These are phyloP conservation scores for Rhinichthys osculus DNA, from an alignment of 2,797 vertebrate genomes.

Conservation along the genomic window DNA sequence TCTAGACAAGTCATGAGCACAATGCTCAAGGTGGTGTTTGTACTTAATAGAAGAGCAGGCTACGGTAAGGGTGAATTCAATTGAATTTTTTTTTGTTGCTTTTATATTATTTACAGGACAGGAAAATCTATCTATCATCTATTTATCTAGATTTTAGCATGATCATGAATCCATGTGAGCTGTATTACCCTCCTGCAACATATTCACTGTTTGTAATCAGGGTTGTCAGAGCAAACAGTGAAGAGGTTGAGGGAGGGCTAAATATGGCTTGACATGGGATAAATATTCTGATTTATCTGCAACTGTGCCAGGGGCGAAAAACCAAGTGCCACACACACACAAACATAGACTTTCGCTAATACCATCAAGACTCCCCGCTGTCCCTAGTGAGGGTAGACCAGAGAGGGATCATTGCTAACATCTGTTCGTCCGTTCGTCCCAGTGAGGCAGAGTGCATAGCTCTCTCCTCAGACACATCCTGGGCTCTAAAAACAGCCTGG, in stretches of 20 bases:
- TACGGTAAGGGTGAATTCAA: neutral
- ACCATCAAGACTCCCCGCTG: constrained; percentile 64
- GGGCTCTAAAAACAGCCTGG: constrained; percentile 52
- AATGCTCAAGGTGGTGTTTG: constrained; percentile 33
- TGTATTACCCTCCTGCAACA: neutral
- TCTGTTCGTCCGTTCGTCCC: constrained; percentile 74
- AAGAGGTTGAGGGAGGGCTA: constrained; percentile 27
- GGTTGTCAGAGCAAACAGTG: constrained; percentile 48
- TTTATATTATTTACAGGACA: neutral
- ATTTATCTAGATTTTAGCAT: neutral
- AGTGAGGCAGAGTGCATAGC: constrained; percentile 68
- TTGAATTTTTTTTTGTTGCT: neutral
- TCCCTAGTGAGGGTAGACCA: constrained; percentile 67
- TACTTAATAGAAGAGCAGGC: neutral
- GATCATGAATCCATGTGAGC: constrained; percentile 5
- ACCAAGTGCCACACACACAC: constrained; percentile 48
- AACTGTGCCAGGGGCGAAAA: constrained; percentile 28
- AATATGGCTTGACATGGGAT: constrained; percentile 51
- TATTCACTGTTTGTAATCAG: constrained; percentile 9
- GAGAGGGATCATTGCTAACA: constrained; percentile 76
- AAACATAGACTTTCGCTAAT: constrained; percentile 65
- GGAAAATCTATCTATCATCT: neutral
- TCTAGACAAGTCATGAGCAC: constrained; percentile 29
- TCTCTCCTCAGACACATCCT: constrained; percentile 62
- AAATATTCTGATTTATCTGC: constrained; percentile 51